Conservation (phyloP, 2,888 invertebrate species). For the Druceiella hillmani region DNA sequence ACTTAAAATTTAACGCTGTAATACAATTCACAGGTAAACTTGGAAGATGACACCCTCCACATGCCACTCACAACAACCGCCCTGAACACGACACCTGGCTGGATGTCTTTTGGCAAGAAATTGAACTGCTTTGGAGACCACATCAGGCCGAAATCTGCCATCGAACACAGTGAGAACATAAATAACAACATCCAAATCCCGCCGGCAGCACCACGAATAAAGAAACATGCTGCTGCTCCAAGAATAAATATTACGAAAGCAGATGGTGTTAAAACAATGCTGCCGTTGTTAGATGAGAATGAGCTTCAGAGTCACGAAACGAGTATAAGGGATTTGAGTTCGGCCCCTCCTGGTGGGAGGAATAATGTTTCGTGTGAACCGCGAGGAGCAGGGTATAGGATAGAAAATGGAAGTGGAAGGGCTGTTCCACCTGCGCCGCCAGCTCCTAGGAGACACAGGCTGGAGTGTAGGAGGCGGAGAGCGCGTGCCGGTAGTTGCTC, state of each 20-base stretch:
- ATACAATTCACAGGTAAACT: conserved; percentile 29
- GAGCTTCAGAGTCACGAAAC: too few relatives aligned
- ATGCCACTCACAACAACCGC: conserved; percentile 2
- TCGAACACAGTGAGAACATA: conserved; percentile 24
- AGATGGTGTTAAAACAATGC: too few relatives aligned
- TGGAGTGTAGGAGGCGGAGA: conserved; percentile 38
- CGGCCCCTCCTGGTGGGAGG: conserved; percentile 17
- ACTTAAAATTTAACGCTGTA: background rate
- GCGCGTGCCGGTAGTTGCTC: conserved; percentile 74
- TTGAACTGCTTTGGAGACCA: conserved; percentile 25
- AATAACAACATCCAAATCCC: too few relatives aligned
- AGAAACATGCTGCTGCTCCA: conserved; percentile 9
- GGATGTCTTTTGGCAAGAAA: conserved; percentile 20
- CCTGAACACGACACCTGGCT: conserved; percentile 14
- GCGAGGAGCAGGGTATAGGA: too few relatives aligned
- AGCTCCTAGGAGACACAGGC: conserved; percentile 35
- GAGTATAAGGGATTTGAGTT: too few relatives aligned
- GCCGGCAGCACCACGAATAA: conserved; percentile 16
- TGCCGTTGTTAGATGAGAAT: too few relatives aligned
- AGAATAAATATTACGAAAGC: too few relatives aligned
- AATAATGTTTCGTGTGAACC: conserved; percentile 11
- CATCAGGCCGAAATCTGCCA: conserved; percentile 30
- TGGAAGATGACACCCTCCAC: conserved; percentile 32
- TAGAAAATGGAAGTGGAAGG: too few relatives aligned
- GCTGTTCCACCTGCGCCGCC: conserved; percentile 35